Percentiles rank a stretch among this genome's conserved stretches.
These are phyloP conservation scores for Eretmochelys imbricata DNA, from an alignment of 2,113 vertebrate species.

Conservation along the genomic window DNA sequence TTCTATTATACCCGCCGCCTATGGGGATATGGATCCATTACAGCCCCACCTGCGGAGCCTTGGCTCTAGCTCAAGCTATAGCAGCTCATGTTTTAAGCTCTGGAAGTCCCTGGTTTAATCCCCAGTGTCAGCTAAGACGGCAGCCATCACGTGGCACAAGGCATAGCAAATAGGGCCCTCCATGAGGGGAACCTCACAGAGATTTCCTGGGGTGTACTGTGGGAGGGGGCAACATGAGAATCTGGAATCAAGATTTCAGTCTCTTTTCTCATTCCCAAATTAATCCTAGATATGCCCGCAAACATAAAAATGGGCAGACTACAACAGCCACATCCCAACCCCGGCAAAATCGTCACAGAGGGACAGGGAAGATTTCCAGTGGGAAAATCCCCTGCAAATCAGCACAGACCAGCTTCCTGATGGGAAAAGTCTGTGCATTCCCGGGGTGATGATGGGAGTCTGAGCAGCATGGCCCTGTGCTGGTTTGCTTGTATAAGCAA, in stretches of 20 bases:
- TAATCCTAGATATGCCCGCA: not conserved
- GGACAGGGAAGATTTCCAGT: not conserved
- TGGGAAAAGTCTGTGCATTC: not conserved
- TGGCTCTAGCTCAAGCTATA: not conserved
- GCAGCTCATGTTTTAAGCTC: not conserved
- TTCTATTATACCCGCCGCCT: too few relatives aligned
- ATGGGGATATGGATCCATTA: not conserved
- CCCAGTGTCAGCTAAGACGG: not conserved
- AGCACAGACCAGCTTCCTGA: not conserved
- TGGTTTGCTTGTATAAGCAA: not conserved
- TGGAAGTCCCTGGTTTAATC: not conserved
- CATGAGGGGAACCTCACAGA: not conserved
- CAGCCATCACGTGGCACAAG: too few relatives aligned
- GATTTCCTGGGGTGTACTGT: not conserved
- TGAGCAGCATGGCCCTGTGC: not conserved
- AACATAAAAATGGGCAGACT: not conserved
- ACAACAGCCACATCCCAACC: not conserved
- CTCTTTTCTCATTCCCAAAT: not conserved
- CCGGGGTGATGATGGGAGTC: not conserved
- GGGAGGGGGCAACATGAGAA: not conserved
- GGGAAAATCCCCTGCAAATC: not conserved
- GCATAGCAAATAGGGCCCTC: not conserved
- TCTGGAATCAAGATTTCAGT: fast-evolving
- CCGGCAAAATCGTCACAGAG: not conserved
- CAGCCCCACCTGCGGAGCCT: too few relatives aligned